These are phyloP conservation scores for Huso huso DNA, from an alignment of 2,797 vertebrate species.

Conservation along the genomic window DNA sequence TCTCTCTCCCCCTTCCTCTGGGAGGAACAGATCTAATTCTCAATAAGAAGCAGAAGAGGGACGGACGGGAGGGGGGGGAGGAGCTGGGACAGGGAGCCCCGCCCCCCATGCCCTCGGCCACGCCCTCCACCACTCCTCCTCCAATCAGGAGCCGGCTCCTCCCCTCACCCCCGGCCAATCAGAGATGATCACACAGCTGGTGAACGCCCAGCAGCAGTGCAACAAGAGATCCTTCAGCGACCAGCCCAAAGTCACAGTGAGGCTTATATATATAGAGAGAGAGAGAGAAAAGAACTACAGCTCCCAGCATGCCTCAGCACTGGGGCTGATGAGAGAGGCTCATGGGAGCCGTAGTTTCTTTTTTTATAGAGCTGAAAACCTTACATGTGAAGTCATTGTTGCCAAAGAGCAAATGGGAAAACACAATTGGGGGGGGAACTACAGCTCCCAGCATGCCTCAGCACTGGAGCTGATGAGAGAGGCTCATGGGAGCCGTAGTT, in stretches of 20 bases:
- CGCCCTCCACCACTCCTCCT: neutral
- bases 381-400: too few species aligned
- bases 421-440: too few species aligned
- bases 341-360: too few species aligned
- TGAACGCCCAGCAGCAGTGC: slow-evolving; percentile 46
- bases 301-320: neutral
- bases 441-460: too few species aligned
- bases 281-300: too few species aligned
- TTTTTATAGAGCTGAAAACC: too few species aligned
- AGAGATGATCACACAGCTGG: slow-evolving; percentile 48
- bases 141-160: slow-evolving; percentile 17
- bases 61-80: slow-evolving; percentile 22
- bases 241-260: slow-evolving; percentile 54
- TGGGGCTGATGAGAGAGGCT: too few species aligned
- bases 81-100: neutral
- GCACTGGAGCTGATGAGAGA: too few species aligned
- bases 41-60: slow-evolving; percentile 44
- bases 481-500: too few species aligned
- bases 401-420: too few species aligned
- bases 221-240: slow-evolving; percentile 53
- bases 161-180: slow-evolving; percentile 36
- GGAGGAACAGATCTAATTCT: slow-evolving; percentile 51
- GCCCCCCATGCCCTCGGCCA: slow-evolving; percentile 22
- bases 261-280: too few species aligned
- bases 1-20: too few species aligned